Conservation (phyloP, 2,797 vertebrate genomes). For the Dicrostonyx torquatus region DNA sequence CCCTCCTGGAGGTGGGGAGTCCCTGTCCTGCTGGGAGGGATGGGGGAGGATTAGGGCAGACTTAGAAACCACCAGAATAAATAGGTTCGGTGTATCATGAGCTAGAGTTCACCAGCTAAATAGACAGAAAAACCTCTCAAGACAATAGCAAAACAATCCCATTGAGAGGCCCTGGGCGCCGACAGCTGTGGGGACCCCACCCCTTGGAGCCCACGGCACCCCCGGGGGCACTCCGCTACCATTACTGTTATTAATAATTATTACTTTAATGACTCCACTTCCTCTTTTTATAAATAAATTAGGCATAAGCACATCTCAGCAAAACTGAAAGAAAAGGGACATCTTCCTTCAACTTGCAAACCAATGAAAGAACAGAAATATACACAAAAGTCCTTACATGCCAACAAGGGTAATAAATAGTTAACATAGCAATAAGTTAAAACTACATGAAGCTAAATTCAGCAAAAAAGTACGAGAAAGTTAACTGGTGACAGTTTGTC, state of each 20-base stretch:
- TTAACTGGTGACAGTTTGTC: slow-evolving; percentile 96
- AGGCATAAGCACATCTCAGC: slow-evolving; percentile 96
- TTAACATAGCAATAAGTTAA: slow-evolving; percentile 99
- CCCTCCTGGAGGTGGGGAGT: slow-evolving; percentile 50
- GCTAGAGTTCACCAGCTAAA: slow-evolving; percentile 84
- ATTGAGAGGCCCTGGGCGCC: slow-evolving; percentile 86
- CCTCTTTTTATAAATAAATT: slow-evolving; percentile 90
- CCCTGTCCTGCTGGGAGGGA: slow-evolving; percentile 67
- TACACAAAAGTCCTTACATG: slow-evolving; percentile 97
- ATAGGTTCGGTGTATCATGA: slow-evolving; percentile 82
- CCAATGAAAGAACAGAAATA: slow-evolving; percentile 98
- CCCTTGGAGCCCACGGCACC: slow-evolving; percentile 84
- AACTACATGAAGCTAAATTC: slow-evolving; percentile 97
- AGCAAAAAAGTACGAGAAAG: slow-evolving; percentile 96
- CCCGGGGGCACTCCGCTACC: slow-evolving; percentile 68
- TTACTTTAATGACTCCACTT: slow-evolving; percentile 83
- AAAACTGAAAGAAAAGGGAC: slow-evolving; percentile 89
- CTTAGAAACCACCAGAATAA: slow-evolving; percentile 83
- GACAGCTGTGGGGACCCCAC: slow-evolving; percentile 48
- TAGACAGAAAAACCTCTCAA: slow-evolving; percentile 88
- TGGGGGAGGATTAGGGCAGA: slow-evolving; percentile 34
- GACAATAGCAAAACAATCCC: slow-evolving; percentile 95
- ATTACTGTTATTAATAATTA: slow-evolving; percentile 92
- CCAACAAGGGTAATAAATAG: slow-evolving; percentile 94
- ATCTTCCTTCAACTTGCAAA: slow-evolving; percentile 93